phyloP scores from a whole-genome alignment of 2,113 vertebrate species.

The Charadrius vociferus region DNA sequence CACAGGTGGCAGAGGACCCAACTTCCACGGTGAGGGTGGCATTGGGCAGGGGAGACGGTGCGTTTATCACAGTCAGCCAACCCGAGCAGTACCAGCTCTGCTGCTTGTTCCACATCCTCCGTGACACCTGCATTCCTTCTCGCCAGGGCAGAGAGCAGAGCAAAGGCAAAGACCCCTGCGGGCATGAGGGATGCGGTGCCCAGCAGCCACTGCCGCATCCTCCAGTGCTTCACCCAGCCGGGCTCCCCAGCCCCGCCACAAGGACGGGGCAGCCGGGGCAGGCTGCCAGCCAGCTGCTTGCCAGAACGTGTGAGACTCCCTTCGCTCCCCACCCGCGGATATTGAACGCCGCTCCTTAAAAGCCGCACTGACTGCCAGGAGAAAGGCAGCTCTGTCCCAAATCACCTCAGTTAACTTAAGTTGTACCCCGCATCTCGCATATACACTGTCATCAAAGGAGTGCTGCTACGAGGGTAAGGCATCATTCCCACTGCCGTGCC shows the following conservation, averaged over 20 bases:
- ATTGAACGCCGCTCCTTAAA: not conserved
- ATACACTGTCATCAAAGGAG: not conserved
- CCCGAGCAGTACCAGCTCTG: not conserved
- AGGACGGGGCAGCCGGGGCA: not conserved
- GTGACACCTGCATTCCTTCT: not conserved
- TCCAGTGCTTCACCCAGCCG: not conserved
- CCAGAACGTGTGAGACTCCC: not conserved
- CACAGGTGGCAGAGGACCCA: accelerated
- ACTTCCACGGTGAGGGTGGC: not conserved
- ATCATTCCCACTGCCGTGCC: not conserved
- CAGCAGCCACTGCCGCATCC: not conserved
- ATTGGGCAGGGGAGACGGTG: not conserved
- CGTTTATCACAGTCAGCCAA: accelerated
- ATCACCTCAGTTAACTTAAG: not conserved
- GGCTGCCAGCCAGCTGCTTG: not conserved
- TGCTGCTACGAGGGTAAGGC: not conserved
- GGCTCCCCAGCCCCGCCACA: not conserved
- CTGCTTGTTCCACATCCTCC: not conserved
- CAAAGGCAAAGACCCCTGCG: not conserved
- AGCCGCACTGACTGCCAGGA: not conserved
- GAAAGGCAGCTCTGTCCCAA: not conserved
- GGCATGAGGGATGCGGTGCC: not conserved
- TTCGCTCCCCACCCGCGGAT: not conserved
- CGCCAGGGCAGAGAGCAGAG: not conserved
- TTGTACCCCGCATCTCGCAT: not conserved